Conservation (phyloP, 2,797 vertebrate genomes). For the Enteromius fasciolatus region DNA sequence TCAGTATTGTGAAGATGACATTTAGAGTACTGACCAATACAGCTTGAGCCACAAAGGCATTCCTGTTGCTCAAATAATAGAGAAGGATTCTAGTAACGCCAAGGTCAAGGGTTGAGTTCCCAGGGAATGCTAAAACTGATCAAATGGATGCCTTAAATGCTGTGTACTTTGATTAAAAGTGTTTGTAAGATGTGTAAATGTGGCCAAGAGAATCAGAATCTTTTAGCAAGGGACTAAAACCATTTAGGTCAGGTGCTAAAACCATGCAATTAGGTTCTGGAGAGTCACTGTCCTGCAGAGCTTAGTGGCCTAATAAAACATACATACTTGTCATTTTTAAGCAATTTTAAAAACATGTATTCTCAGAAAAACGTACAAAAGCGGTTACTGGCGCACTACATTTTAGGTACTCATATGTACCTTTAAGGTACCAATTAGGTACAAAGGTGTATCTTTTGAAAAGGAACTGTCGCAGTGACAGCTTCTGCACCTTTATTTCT, state of each 20-base stretch:
- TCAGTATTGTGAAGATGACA: slow-evolving; percentile 13
- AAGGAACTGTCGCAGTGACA: not conserved
- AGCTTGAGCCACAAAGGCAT: not conserved
- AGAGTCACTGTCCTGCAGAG: not conserved
- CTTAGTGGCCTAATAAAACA: too few relatives aligned
- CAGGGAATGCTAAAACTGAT: not conserved
- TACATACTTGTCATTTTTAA: not conserved
- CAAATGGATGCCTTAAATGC: not conserved
- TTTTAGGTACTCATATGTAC: not conserved
- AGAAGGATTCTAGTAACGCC: not conserved
- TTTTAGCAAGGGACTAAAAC: not conserved
- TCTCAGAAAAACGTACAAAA: not conserved
- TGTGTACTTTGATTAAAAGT: slow-evolving; percentile 21
- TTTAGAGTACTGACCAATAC: not conserved
- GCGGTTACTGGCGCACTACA: not conserved
- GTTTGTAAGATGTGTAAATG: not conserved
- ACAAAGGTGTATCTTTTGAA: not conserved
- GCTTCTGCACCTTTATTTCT: not conserved
- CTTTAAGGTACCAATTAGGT: not conserved
- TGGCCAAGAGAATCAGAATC: not conserved
- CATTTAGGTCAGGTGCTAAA: not conserved
- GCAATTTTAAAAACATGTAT: not conserved
- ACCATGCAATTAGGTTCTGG: not conserved
- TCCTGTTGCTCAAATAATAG: not conserved
- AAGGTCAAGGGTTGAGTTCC: not conserved